Conservation (phyloP, 2,888 invertebrate genomes). For the Rutpela maculata region DNA sequence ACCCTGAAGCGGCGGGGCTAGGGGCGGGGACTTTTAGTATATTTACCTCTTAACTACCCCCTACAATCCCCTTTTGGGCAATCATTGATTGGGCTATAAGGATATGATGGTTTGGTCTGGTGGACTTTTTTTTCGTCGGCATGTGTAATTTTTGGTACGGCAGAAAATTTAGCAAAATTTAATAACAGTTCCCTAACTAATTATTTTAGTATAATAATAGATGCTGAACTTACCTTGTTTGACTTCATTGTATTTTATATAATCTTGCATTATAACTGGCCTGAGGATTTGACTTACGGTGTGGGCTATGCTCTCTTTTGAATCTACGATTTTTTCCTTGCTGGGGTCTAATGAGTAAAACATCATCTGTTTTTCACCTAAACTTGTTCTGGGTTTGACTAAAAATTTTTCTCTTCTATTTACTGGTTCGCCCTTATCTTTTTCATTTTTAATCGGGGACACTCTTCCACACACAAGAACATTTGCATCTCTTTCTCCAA, state of each 20-base stretch:
- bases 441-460: not conserved
- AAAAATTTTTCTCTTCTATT: conserved; percentile 36
- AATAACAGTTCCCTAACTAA: no score
- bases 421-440: not conserved
- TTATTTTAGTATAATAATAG: no score
- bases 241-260: conserved; percentile 56
- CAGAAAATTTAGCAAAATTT: no score
- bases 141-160: no score
- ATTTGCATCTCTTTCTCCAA: not conserved
- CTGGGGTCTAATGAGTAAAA: conserved; percentile 27
- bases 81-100: no score
- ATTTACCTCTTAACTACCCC: no score
- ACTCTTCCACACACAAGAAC: not conserved
- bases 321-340: conserved; percentile 44
- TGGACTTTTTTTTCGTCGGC: no score
- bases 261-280: conserved; percentile 57
- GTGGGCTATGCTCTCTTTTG: conserved; percentile 46
- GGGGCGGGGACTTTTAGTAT: no score
- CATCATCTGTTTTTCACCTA: conserved; percentile 40
- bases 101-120: no score
- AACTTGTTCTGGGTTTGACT: conserved; percentile 39
- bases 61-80: no score
- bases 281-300: conserved; percentile 51
- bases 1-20: no score
- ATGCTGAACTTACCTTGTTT: conserved; percentile 50